Evolutionary conservation across 2,888 invertebrate genomes (phyloP).

Genomic region (Macrophya alboannulata): DNA sequence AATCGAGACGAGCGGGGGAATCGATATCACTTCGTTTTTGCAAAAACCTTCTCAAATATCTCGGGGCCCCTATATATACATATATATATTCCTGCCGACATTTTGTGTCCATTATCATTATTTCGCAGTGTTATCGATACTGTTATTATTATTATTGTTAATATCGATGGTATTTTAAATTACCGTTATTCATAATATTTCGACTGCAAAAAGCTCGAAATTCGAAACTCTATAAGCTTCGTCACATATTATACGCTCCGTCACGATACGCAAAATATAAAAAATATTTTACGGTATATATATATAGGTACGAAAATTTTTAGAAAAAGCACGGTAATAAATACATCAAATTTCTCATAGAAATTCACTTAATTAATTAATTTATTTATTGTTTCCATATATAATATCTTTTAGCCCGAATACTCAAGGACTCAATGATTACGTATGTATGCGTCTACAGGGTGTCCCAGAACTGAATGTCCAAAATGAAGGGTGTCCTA

Average conservation of each 20-base stretch:
- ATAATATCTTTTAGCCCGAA: not conserved
- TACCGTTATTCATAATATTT: too few species aligned
- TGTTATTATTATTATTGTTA: not conserved
- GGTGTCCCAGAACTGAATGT: too few species aligned
- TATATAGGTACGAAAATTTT: too few species aligned
- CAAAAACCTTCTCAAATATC: conserved; percentile 18
- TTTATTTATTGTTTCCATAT: not conserved
- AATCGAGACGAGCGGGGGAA: not conserved
- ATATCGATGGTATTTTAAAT: not conserved
- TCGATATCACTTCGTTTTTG: conserved; percentile 3
- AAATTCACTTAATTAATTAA: not conserved
- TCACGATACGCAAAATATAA: too few species aligned
- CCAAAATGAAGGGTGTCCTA: too few species aligned
- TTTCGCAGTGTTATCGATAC: not conserved
- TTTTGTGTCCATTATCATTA: not conserved
- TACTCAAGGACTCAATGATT: not conserved
- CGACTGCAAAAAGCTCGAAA: too few species aligned
- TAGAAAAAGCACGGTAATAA: too few species aligned
- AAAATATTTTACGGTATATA: too few species aligned
- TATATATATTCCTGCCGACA: not conserved
- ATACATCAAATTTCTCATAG: too few species aligned
- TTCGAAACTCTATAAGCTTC: too few species aligned
- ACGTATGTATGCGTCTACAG: too few species aligned
- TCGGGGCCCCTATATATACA: not conserved
- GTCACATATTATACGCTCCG: too few species aligned